A percentile compares a stretch with the other conserved stretches of the same genome.
Conservation (phyloP, 2,113 vertebrate genomes). For the Prolemur simus region DNA sequence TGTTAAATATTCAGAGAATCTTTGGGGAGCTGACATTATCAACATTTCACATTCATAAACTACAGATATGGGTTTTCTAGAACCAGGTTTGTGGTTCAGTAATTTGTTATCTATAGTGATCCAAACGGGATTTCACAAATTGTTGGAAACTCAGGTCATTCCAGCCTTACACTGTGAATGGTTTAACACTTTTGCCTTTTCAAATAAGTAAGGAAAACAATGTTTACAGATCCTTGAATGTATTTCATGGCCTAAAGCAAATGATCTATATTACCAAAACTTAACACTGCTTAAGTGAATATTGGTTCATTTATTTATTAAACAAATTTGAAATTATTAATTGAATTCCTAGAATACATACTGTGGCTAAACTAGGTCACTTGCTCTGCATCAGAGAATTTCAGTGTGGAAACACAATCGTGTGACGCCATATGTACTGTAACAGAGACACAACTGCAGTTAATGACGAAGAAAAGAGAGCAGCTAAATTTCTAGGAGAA, state of each 20-base stretch:
- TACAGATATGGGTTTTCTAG: background rate
- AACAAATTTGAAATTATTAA: background rate
- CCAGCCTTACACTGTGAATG: background rate
- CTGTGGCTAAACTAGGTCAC: background rate
- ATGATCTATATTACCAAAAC: background rate
- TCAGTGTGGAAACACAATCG: background rate
- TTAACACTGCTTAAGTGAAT: background rate
- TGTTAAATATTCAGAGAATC: background rate
- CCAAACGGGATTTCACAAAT: background rate
- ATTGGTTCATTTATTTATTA: background rate
- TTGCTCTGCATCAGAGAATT: background rate
- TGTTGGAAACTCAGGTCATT: background rate
- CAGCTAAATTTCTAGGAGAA: background rate
- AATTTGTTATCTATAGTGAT: background rate
- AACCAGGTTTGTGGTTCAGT: background rate
- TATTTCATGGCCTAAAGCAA: background rate
- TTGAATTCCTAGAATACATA: background rate
- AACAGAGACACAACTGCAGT: background rate
- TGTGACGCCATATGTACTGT: rapidly evolving
- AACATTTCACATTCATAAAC: background rate
- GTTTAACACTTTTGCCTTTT: background rate
- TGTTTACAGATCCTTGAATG: background rate
- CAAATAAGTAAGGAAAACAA: background rate
- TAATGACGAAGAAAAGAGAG: background rate
- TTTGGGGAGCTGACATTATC: background rate